Conservation (phyloP, 2,113 vertebrate genomes). For the Carollia perspicillata region DNA sequence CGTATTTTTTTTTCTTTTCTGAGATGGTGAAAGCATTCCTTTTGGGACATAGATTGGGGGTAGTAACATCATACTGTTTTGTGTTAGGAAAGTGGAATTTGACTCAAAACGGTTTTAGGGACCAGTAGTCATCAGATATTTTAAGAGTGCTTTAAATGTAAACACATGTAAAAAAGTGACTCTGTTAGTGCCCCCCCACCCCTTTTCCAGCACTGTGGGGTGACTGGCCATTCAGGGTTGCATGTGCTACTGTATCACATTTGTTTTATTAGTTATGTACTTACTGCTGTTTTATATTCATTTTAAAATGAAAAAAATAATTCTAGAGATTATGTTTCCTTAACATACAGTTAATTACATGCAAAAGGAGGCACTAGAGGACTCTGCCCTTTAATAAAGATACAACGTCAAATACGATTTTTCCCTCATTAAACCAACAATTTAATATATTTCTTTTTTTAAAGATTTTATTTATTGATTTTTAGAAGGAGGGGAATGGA, state of each 20-base stretch:
- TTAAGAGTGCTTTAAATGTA: slow-evolving; percentile 45
- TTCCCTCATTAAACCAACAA: neutral
- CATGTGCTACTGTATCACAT: slow-evolving; percentile 18
- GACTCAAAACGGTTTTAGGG: slow-evolving; percentile 42
- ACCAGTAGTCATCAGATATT: slow-evolving; percentile 23
- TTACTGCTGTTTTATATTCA: slow-evolving; percentile 24
- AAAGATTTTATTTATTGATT: too few species aligned
- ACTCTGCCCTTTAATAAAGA: neutral
- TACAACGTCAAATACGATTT: neutral
- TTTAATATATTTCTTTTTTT: neutral
- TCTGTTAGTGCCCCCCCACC: neutral
- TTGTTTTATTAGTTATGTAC: neutral
- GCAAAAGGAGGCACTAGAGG: neutral
- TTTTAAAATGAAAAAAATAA: too few species aligned
- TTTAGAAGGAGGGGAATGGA: too few species aligned
- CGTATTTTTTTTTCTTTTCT: neutral
- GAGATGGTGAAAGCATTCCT: slow-evolving; percentile 41
- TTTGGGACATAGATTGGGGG: slow-evolving; percentile 20
- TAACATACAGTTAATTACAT: neutral
- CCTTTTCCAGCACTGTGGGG: neutral
- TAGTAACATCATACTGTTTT: slow-evolving; percentile 50
- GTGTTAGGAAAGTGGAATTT: slow-evolving; percentile 53
- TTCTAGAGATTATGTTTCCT: neutral
- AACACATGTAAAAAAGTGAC: slow-evolving; percentile 28
- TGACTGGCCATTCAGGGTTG: neutral